Conservation (phyloP, 2,113 vertebrate species). For the Pungitius pungitius region DNA sequence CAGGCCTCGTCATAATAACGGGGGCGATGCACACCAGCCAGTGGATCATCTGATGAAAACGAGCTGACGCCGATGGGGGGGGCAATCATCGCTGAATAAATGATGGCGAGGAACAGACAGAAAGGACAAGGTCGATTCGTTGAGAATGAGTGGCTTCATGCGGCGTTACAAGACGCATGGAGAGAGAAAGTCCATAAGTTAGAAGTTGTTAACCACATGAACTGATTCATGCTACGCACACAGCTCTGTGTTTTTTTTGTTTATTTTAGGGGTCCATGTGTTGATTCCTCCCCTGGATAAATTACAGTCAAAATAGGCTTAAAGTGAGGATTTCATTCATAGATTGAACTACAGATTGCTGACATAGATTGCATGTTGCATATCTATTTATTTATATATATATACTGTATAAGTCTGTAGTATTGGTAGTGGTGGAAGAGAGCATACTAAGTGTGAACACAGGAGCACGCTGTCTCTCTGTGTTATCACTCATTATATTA, state of each 20-base stretch:
- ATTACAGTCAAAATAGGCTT: not conserved
- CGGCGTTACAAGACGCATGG: not conserved
- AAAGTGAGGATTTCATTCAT: not conserved
- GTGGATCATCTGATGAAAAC: conserved; percentile 11
- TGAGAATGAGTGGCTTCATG: no score
- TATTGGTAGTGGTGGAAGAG: not conserved
- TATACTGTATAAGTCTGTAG: not conserved
- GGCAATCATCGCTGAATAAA: conserved; percentile 12
- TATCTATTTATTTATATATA: not conserved
- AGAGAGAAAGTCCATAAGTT: not conserved
- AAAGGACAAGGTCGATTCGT: not conserved
- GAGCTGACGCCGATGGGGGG: conserved; percentile 12
- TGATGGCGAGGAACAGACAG: conserved; percentile 9
- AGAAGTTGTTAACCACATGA: not conserved
- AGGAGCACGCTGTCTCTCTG: not conserved
- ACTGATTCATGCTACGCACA: not conserved
- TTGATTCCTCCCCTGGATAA: not conserved
- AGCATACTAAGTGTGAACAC: not conserved
- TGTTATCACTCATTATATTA: not conserved
- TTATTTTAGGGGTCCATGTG: not conserved
- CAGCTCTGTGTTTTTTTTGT: not conserved
- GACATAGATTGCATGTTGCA: not conserved
- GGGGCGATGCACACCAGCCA: conserved; percentile 1
- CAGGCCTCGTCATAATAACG: not conserved
- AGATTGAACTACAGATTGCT: not conserved